Evolutionary conservation across 2,888 invertebrate species (phyloP).

Genomic region (Lasioglossum calceatum): DNA sequence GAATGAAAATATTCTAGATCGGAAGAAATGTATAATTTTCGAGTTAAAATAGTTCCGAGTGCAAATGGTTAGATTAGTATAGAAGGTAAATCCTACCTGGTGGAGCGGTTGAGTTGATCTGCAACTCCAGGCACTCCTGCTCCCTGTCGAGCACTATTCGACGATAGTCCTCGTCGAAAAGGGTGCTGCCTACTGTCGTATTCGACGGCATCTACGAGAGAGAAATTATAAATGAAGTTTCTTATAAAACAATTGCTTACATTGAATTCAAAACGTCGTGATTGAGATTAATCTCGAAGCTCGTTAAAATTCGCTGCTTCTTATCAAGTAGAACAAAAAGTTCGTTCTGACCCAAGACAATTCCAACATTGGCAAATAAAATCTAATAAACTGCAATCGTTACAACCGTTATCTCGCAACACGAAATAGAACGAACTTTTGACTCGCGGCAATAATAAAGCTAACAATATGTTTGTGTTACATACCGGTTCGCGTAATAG

Average conservation of each 20-base stretch:
- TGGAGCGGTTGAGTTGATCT: slow-evolving; percentile 71
- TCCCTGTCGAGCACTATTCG: slow-evolving; percentile 72
- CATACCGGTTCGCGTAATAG: neutral
- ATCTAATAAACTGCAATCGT: neutral
- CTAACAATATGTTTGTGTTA: neutral
- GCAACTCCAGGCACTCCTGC: slow-evolving; percentile 73
- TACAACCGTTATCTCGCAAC: neutral
- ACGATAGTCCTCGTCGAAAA: slow-evolving; percentile 75
- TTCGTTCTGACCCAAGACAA: neutral
- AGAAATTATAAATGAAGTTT: neutral
- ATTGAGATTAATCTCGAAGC: neutral
- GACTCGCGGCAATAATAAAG: neutral
- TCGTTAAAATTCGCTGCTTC: neutral
- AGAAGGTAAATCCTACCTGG: slow-evolving; percentile 70
- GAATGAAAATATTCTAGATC: too few species aligned
- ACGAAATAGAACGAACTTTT: neutral
- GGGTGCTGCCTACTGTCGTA: slow-evolving; percentile 77
- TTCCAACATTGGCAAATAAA: neutral
- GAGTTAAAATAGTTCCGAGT: too few species aligned
- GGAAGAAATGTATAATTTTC: too few species aligned
- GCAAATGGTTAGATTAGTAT: too few species aligned
- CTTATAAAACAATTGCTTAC: neutral
- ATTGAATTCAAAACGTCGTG: neutral
- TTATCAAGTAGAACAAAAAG: neutral
- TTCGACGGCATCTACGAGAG: slow-evolving; percentile 76